Conservation (phyloP, 37 sponge, comb jelly and placozoan species). For the Hexactinellida sp. region DNA sequence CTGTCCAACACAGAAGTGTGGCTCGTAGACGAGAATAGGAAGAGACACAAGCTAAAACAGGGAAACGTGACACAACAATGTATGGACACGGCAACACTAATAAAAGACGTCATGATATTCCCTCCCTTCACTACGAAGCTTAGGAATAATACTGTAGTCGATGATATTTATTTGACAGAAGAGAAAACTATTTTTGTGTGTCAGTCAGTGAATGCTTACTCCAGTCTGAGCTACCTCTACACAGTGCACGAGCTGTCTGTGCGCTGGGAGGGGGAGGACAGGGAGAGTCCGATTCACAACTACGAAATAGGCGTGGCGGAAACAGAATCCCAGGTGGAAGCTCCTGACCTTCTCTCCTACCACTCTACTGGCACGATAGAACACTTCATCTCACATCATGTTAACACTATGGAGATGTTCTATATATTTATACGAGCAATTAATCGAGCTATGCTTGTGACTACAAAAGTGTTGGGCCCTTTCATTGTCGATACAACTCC, state of each 20-base stretch:
- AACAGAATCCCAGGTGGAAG: background rate
- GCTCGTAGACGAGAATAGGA: constrained; percentile 22
- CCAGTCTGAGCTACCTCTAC: background rate
- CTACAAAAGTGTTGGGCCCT: constrained; percentile 33
- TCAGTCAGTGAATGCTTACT: background rate
- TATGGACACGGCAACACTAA: background rate
- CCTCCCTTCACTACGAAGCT: background rate
- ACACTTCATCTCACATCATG: constrained; percentile 17
- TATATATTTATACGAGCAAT: constrained; percentile 28
- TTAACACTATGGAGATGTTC: constrained; percentile 17
- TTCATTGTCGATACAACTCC: constrained; percentile 49
- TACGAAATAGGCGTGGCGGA: constrained; percentile 34
- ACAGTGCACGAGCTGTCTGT: background rate
- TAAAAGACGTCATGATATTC: background rate
- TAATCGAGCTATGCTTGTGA: constrained; percentile 25
- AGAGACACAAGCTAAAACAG: constrained; percentile 3
- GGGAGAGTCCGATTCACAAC: constrained; percentile 33
- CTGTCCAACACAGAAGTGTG: constrained; percentile 19
- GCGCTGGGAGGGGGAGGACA: background rate
- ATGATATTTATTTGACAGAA: background rate
- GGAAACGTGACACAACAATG: background rate
- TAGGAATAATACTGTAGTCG: background rate
- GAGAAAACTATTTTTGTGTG: background rate
- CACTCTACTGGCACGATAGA: constrained; percentile 22
- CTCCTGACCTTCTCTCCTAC: background rate